Conservation (phyloP, 2,113 vertebrate genomes). For the Melanostigma gelatinosum region DNA sequence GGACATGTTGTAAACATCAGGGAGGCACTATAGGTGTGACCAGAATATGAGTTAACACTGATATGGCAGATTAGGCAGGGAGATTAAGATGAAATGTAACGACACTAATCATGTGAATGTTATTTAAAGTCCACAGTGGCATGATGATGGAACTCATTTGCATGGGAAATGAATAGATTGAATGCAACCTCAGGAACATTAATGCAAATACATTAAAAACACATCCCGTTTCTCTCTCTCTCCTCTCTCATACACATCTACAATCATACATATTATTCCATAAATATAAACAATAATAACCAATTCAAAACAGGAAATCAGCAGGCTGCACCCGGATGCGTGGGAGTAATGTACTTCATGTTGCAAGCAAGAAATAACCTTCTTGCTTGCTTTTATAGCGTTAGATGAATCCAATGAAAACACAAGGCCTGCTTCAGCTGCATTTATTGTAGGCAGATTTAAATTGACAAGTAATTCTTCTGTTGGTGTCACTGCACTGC, state of each 20-base stretch:
- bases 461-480: neutral
- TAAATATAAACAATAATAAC: neutral
- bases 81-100: constrained; percentile 19
- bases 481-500: neutral
- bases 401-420: neutral
- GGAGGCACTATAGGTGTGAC: neutral
- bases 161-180: constrained; percentile 35
- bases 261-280: neutral
- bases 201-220: constrained; percentile 21
- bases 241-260: neutral
- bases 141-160: constrained; percentile 37
- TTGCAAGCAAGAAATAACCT: neutral
- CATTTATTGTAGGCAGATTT: neutral
- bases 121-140: constrained; percentile 22
- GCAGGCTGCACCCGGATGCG: neutral
- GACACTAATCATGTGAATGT: constrained; percentile 26
- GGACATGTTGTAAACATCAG: neutral
- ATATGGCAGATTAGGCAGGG: neutral
- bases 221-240: neutral
- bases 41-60: neutral
- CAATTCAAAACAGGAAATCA: neutral
- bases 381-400: neutral
- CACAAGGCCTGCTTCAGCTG: neutral
- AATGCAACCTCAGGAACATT: constrained; percentile 39
- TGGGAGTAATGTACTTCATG: neutral